Evolutionary conservation across 2,113 vertebrate genomes (phyloP).

Genomic region (Hymenochirus boettgeri): DNA sequence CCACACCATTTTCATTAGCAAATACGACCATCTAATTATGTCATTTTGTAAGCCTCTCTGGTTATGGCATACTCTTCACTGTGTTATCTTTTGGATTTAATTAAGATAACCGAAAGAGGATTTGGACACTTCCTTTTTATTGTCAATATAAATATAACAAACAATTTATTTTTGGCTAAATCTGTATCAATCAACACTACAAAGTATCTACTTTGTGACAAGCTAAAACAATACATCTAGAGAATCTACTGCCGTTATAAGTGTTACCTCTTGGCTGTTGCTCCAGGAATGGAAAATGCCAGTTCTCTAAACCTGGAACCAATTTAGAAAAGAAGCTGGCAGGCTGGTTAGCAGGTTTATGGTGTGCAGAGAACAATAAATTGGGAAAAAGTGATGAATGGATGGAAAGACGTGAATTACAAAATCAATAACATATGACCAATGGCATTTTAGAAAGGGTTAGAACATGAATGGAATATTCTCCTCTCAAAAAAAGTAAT

Average conservation of each 20-base stretch:
- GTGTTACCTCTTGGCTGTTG: constrained; percentile 69
- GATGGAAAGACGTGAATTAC: constrained; percentile 17
- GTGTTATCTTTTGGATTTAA: no score
- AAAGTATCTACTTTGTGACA: constrained; percentile 27
- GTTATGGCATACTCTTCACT: no score
- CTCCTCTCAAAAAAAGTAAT: no score
- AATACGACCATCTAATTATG: no score
- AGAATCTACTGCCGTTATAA: constrained; percentile 38
- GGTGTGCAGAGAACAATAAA: constrained; percentile 43
- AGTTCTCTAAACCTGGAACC: constrained; percentile 70
- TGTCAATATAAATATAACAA: no score
- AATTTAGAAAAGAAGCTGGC: constrained; percentile 77
- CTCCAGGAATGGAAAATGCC: constrained; percentile 61
- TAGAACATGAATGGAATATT: not conserved
- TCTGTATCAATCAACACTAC: no score
- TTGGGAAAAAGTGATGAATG: constrained; percentile 27
- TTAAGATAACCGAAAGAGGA: no score
- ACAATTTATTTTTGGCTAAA: no score
- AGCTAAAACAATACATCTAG: constrained; percentile 38
- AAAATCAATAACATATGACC: constrained; percentile 16
- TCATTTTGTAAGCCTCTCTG: no score
- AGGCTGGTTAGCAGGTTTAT: constrained; percentile 57
- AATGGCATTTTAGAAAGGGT: not conserved
- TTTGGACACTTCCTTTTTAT: no score
- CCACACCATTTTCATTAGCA: no score